Evolutionary conservation across 2,113 vertebrate species (phyloP).

Genomic region (Catharus minimus): DNA sequence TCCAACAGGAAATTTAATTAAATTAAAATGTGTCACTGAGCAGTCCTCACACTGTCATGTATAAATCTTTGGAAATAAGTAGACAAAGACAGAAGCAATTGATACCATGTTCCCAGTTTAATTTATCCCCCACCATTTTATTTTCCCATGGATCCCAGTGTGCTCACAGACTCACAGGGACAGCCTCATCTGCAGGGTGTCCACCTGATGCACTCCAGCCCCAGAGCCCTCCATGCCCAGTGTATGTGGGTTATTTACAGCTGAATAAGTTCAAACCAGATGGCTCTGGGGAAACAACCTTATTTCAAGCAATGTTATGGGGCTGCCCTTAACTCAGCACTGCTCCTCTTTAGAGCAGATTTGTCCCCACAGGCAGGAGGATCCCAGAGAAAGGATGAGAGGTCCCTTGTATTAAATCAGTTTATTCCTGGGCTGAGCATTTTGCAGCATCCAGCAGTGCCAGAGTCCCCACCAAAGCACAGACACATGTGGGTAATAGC

Average conservation of each 20-base stretch:
- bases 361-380: slow-evolving; percentile 19
- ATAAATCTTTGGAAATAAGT: slow-evolving; percentile 83
- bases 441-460: neutral
- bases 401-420: neutral
- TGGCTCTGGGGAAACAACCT: neutral
- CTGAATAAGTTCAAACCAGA: neutral
- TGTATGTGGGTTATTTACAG: slow-evolving; percentile 1
- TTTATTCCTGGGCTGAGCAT: neutral
- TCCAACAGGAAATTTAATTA: slow-evolving; percentile 86
- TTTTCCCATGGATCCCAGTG: neutral
- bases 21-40: slow-evolving; percentile 84
- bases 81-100: slow-evolving; percentile 66
- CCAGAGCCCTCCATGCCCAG: neutral
- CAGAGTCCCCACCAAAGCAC: neutral
- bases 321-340: neutral
- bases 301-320: neutral
- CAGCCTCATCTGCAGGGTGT: neutral
- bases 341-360: neutral
- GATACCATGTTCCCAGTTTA: slow-evolving; percentile 3
- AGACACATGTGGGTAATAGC: neutral
- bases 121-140: slow-evolving; percentile 23
- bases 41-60: slow-evolving; percentile 65
- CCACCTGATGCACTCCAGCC: neutral
- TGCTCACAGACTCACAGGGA: neutral
- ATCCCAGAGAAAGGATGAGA: neutral